Conservation (phyloP, 2,797 vertebrate species). For the Pangasius sanitwongsei region DNA sequence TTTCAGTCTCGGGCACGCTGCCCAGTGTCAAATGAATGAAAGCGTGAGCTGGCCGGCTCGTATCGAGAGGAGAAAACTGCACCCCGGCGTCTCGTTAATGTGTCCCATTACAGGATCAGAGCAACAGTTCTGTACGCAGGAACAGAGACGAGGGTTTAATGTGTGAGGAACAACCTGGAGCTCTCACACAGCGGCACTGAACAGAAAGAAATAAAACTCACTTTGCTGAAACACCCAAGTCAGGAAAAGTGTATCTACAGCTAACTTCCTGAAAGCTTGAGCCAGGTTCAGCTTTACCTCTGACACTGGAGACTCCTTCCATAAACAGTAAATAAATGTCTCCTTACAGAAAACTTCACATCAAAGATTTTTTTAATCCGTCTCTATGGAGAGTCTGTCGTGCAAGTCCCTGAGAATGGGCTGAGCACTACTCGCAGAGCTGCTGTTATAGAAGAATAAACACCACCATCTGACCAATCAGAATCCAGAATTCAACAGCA, state of each 20-base stretch:
- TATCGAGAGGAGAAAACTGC: conserved; percentile 49
- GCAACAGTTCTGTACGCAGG: conserved; percentile 63
- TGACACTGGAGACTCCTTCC: background rate
- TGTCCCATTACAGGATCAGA: conserved; percentile 67
- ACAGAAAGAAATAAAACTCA: background rate
- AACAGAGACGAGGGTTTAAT: conserved; percentile 67
- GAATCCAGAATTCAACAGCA: background rate
- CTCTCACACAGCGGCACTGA: background rate
- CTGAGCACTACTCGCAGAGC: background rate
- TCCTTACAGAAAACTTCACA: too few species aligned
- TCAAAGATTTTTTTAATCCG: too few species aligned
- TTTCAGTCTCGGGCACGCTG: conserved; percentile 64
- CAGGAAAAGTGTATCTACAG: background rate
- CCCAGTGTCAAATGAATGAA: conserved; percentile 62
- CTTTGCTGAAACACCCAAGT: background rate
- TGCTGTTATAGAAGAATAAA: background rate
- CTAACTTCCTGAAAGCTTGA: background rate
- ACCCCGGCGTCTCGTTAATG: conserved; percentile 64
- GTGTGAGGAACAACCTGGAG: conserved; percentile 16
- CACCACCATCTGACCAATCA: background rate
- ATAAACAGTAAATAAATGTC: background rate
- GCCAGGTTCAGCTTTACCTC: background rate
- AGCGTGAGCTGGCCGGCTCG: conserved; percentile 48
- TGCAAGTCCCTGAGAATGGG: background rate
- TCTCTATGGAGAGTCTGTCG: background rate